Evolutionary conservation across 2,113 vertebrate species (phyloP), one percentile per base, ranked within the genome.

Genomic region (Suricata suricatta): DNA sequence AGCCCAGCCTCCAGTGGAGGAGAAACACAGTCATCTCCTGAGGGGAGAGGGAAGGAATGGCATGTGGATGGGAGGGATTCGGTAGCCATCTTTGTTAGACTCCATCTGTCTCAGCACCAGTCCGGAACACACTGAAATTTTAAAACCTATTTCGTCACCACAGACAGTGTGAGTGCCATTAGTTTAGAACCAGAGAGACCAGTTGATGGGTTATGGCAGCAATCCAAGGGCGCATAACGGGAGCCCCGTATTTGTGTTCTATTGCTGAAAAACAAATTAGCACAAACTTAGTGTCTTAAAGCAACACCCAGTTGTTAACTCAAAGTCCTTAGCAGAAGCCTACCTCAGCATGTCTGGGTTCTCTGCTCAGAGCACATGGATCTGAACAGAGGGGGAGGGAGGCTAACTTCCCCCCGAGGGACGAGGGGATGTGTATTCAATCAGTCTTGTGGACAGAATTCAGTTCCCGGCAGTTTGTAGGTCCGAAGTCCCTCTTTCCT

Each of bases 1-100:
- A 57, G 66, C 33, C n/a, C 57, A n/a, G 64, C 27, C 13, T 80
- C 71, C 27, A 35, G 33, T 12, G 21, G 8, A 81, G 14, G 60
- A 66, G 19, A 60, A 13, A 13, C 0, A 7, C 0, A 64, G 79
- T 35, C 8, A 15, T 21, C 79, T 72, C 64, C 80, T 33, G n/a
- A 23, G 11, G 16, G 10, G 7, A 16, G 2, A 3, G 0, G 27
- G n/a, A 76, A 63, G 44, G 38, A 60, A 54, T 5, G 77, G 52
- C 13, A 29, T 0, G 29, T 23, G 17, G 85, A 54, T 1, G 2
- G 52, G 29, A 69, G 14, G n/a, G 3, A 29, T 16, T 72, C 10
- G 76, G 33, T 7, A 63, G 44, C n/a, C n/a, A 35, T 16, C 68
- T 77, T 21, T 14, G 29, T n/a, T 21, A 86, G 57, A 60, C 33